phyloP scores from a whole-genome alignment of 2,888 invertebrate genomes.

The Idaea aversata region DNA sequence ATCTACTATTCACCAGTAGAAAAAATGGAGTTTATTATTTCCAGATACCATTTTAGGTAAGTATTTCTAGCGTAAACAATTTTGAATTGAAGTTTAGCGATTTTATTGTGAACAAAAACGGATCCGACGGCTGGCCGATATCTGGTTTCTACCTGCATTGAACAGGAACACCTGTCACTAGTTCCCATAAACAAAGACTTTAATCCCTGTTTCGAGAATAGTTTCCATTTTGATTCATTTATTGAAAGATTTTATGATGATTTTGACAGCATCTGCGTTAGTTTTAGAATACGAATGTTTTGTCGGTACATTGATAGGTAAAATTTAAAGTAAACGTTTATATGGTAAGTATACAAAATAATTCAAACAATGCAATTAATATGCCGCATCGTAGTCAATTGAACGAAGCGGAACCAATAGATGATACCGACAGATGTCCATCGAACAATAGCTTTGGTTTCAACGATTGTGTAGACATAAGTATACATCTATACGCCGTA shows the following conservation, averaged over 20 bases:
- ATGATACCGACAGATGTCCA: constrained; percentile 55
- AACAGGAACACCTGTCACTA: constrained; percentile 73
- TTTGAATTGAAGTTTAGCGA: constrained; percentile 33
- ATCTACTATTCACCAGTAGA: constrained; percentile 25
- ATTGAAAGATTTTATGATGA: constrained; percentile 18
- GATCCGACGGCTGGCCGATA: constrained; percentile 38
- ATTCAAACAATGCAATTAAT: constrained; percentile 27
- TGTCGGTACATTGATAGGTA: neutral
- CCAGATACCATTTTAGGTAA: constrained; percentile 15
- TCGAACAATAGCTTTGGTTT: constrained; percentile 48
- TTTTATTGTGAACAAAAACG: constrained; percentile 51
- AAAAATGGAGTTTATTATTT: constrained; percentile 22
- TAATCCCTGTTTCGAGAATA: constrained; percentile 23
- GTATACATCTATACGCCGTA: constrained; percentile 16
- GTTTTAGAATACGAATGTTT: neutral
- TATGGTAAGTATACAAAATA: constrained; percentile 10
- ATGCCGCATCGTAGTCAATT: constrained; percentile 40
- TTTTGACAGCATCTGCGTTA: neutral
- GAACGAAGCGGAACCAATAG: constrained; percentile 38
- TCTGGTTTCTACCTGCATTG: constrained; percentile 65
- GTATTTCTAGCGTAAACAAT: constrained; percentile 24
- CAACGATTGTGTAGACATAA: constrained; percentile 38
- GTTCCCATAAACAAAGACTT: constrained; percentile 40
- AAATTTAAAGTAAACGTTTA: neutral
- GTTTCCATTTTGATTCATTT: constrained; percentile 16